These are phyloP conservation scores for Bergia puertoricense DNA, from an alignment of 92 coral and sea anemone species.

Conservation along the genomic window DNA sequence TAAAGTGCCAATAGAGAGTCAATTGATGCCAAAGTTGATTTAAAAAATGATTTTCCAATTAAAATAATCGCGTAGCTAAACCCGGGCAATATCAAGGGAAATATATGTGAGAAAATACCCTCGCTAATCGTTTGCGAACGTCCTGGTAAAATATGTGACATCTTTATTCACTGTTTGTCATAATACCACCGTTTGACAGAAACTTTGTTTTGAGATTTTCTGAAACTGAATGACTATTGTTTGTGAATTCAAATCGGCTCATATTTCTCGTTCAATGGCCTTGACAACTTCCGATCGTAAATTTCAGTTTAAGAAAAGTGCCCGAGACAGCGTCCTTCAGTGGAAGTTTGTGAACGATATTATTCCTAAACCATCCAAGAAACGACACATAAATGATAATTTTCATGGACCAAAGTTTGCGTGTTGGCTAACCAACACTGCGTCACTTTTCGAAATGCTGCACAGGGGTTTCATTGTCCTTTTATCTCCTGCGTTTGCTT, in stretches of 20 bases:
- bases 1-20: background rate
- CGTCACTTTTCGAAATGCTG: slow-evolving; percentile 32
- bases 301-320: slow-evolving; percentile 23
- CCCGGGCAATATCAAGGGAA: slow-evolving; percentile 18
- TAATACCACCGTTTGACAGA: slow-evolving; percentile 30
- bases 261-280: slow-evolving; percentile 32
- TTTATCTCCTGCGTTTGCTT: slow-evolving; percentile 20
- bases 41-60: background rate
- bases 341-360: background rate
- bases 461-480: slow-evolving; percentile 34
- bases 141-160: slow-evolving; percentile 10
- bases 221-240: slow-evolving; percentile 40
- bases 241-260: slow-evolving; percentile 40
- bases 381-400: background rate
- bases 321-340: background rate
- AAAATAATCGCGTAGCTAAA: background rate
- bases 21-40: background rate
- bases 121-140: slow-evolving; percentile 8
- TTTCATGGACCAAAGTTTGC: background rate
- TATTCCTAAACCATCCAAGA: background rate
- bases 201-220: slow-evolving; percentile 27
- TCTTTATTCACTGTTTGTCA: slow-evolving; percentile 24
- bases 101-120: slow-evolving; percentile 5
- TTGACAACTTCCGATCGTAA: slow-evolving; percentile 45
- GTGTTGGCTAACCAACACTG: slow-evolving; percentile 19